Percentiles rank a stretch among this genome's conserved stretches.
These are phyloP conservation scores for Ormyrus pomaceus DNA, from an alignment of 2,888 invertebrate genomes.

Conservation along the genomic window DNA sequence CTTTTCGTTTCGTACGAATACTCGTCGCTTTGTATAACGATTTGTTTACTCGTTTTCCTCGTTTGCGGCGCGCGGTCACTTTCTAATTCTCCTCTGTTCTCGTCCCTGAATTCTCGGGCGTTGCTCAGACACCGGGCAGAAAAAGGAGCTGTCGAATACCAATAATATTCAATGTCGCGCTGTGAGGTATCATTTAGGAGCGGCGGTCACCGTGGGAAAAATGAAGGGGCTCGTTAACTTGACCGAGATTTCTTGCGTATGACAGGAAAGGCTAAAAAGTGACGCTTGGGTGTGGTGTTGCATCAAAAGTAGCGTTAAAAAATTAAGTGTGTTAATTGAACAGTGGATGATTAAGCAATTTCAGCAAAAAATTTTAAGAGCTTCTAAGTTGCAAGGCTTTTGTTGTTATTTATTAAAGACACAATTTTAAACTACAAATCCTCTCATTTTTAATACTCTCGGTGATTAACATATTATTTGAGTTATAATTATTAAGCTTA, in stretches of 20 bases:
- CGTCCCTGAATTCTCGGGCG: not conserved
- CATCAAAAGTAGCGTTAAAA: not conserved
- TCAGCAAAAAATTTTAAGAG: too few species aligned
- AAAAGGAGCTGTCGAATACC: not conserved
- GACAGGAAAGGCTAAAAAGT: not conserved
- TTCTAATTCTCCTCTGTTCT: slow-evolving; percentile 24
- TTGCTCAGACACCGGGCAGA: not conserved
- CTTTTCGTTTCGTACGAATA: slow-evolving; percentile 12
- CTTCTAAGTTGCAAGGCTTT: too few species aligned
- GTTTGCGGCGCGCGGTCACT: not conserved
- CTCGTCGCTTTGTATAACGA: too few species aligned
- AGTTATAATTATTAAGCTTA: too few species aligned
- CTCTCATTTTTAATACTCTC: too few species aligned
- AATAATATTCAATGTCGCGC: not conserved
- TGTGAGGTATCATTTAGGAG: not conserved
- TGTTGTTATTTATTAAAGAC: too few species aligned
- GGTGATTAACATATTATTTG: too few species aligned
- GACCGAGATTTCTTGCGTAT: not conserved
- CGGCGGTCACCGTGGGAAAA: not conserved
- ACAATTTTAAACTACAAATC: too few species aligned
- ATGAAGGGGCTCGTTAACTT: not conserved
- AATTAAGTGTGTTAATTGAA: too few species aligned
- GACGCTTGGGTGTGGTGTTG: not conserved
- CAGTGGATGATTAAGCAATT: too few species aligned
- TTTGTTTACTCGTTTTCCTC: too few species aligned